These are phyloP conservation scores for Trachelus troglodyta DNA, from an alignment of 2,888 invertebrate species.

Conservation along the genomic window DNA sequence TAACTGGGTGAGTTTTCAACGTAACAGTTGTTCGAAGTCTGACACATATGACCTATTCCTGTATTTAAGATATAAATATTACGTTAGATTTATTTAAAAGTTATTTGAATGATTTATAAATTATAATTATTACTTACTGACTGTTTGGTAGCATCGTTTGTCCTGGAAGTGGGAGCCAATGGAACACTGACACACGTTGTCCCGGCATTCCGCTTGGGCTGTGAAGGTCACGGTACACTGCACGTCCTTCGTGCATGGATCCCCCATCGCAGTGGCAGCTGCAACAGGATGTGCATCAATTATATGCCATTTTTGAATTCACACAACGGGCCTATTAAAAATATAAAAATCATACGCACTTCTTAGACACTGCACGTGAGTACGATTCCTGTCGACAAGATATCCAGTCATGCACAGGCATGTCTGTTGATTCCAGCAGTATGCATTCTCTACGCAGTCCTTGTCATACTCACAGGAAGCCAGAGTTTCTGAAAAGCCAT, in stretches of 20 bases:
- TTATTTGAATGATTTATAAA: neutral
- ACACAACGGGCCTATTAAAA: neutral
- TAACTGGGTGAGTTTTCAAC: conserved; percentile 49
- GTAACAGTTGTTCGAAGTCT: conserved; percentile 59
- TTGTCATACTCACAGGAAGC: conserved; percentile 43
- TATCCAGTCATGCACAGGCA: conserved; percentile 65
- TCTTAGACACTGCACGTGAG: conserved; percentile 63
- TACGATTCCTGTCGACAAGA: conserved; percentile 60
- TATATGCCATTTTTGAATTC: neutral
- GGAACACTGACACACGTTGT: conserved; percentile 57
- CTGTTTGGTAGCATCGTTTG: conserved; percentile 60
- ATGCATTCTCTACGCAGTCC: conserved; percentile 54
- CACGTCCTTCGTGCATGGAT: conserved; percentile 56
- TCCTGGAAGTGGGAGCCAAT: conserved; percentile 57
- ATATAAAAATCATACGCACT: conserved; percentile 45
- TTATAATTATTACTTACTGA: conserved; percentile 46
- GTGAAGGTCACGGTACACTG: conserved; percentile 62
- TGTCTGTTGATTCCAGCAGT: conserved; percentile 46
- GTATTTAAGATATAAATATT: conserved; percentile 7
- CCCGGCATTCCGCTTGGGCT: conserved; percentile 57
- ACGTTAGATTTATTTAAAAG: neutral
- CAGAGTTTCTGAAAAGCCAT: conserved; percentile 44
- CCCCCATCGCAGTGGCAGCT: conserved; percentile 56
- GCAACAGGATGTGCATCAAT: conserved; percentile 18
- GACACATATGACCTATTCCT: conserved; percentile 59